These are phyloP conservation scores for Euproctis similis DNA, from an alignment of 2,888 invertebrate genomes.

Conservation along the genomic window DNA sequence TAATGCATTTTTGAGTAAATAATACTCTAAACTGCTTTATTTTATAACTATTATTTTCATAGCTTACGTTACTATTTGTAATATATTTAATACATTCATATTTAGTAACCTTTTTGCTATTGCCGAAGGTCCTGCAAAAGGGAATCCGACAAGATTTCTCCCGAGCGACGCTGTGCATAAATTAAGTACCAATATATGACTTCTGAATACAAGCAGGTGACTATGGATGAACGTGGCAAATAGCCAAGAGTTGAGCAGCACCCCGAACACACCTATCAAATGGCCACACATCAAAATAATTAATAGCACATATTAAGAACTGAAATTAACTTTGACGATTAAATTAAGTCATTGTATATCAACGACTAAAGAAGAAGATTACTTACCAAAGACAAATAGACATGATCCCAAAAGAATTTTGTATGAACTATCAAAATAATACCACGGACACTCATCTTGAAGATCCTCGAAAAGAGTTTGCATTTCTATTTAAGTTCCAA, in stretches of 20 bases:
- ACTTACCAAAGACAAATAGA: conserved; percentile 72
- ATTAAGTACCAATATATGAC: conserved; percentile 72
- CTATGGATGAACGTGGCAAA: conserved; percentile 73
- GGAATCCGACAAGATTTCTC: conserved; percentile 69
- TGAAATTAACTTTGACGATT: no score
- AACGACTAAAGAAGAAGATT: not conserved
- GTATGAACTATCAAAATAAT: conserved; percentile 71
- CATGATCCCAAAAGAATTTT: conserved; percentile 70
- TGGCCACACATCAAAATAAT: conserved; percentile 13
- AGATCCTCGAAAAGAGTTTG: conserved; percentile 51
- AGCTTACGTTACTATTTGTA: no score
- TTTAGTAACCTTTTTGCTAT: conserved; percentile 66
- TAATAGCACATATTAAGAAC: conserved; percentile 5
- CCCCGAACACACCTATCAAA: conserved; percentile 68
- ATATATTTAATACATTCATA: no score
- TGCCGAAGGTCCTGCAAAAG: conserved; percentile 72
- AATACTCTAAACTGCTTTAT: no score
- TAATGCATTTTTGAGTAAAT: no score
- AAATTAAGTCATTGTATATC: conserved; percentile 6
- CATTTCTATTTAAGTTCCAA: conserved; percentile 36
- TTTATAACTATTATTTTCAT: no score
- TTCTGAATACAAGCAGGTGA: conserved; percentile 68
- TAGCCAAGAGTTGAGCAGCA: conserved; percentile 74
- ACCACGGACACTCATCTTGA: conserved; percentile 71
- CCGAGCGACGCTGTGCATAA: conserved; percentile 70